A percentile compares a stretch with the other conserved stretches of the same genome.
phyloP scores from a whole-genome alignment of 1,140 invertebrate genomes.

The Brachionus calyciflorus region DNA sequence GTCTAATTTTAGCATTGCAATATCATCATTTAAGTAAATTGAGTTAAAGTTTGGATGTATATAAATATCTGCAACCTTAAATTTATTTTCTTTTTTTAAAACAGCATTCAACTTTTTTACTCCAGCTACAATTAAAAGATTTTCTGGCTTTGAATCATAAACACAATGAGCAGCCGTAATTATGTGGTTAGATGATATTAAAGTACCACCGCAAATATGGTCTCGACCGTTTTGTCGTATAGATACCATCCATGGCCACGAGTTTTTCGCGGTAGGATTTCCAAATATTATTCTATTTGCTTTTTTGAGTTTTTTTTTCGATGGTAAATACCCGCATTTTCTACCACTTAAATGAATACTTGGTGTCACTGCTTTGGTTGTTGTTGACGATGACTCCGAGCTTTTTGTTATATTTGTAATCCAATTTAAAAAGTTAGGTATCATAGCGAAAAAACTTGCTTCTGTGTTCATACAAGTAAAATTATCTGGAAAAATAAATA shows the following conservation, averaged over 20 bases:
- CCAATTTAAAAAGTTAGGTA: conserved; percentile 7
- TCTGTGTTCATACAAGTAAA: background rate
- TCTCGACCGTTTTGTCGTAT: background rate
- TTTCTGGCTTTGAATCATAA: background rate
- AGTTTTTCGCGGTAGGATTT: background rate
- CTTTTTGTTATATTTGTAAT: background rate
- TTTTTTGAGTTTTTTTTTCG: no score
- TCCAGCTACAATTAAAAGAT: background rate
- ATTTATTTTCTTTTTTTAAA: background rate
- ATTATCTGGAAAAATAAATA: background rate
- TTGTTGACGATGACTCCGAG: background rate
- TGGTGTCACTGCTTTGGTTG: no score
- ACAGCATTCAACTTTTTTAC: background rate
- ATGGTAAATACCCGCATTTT: no score
- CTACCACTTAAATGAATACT: no score
- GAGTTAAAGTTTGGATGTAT: conserved; percentile 1
- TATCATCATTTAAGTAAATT: background rate
- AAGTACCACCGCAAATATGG: conserved; percentile 49
- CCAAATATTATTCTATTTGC: background rate
- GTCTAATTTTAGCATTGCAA: background rate
- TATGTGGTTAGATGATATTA: conserved; percentile 48
- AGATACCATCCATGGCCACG: conserved; percentile 35
- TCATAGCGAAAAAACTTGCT: conserved; percentile 24
- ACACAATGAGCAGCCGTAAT: conserved; percentile 51
- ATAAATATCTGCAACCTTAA: background rate